Percentiles rank a stretch among this genome's conserved stretches.
These are phyloP conservation scores for Sinocyclocheilus anshuiensis DNA, from an alignment of 2,113 vertebrate species.

Conservation along the genomic window DNA sequence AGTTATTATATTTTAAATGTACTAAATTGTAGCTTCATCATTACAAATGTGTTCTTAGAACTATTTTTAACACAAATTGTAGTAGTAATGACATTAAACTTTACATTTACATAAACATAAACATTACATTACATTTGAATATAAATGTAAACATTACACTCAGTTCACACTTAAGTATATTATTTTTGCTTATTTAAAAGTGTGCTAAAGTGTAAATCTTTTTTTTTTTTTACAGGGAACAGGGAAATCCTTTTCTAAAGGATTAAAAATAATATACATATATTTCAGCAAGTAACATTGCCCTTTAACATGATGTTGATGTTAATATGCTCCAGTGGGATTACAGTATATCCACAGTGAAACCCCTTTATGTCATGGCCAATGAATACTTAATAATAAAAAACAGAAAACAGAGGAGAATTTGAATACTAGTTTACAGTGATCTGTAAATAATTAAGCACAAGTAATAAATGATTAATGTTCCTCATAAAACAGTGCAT, in stretches of 20 bases:
- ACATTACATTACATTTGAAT: no score
- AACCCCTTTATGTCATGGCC: not conserved
- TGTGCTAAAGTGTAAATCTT: no score
- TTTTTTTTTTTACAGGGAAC: no score
- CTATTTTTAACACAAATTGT: no score
- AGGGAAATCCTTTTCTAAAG: not conserved
- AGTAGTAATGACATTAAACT: no score
- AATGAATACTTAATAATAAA: slow-evolving; percentile 2
- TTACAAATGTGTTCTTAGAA: no score
- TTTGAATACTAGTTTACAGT: not conserved
- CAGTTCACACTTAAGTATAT: no score
- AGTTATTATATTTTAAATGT: no score
- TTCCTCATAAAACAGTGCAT: slow-evolving; percentile 9
- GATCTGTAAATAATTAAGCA: slow-evolving; percentile 22
- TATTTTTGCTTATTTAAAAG: no score
- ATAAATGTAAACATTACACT: no score
- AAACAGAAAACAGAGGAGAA: not conserved
- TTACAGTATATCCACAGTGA: not conserved
- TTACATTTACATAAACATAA: no score
- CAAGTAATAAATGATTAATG: slow-evolving; percentile 10
- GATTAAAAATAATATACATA: not conserved
- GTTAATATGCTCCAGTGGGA: not conserved
- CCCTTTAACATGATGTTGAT: not conserved
- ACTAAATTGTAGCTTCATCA: no score
- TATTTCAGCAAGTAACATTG: not conserved